Conservation (phyloP, 1,140 invertebrate species). For the Hetaerina americana region DNA sequence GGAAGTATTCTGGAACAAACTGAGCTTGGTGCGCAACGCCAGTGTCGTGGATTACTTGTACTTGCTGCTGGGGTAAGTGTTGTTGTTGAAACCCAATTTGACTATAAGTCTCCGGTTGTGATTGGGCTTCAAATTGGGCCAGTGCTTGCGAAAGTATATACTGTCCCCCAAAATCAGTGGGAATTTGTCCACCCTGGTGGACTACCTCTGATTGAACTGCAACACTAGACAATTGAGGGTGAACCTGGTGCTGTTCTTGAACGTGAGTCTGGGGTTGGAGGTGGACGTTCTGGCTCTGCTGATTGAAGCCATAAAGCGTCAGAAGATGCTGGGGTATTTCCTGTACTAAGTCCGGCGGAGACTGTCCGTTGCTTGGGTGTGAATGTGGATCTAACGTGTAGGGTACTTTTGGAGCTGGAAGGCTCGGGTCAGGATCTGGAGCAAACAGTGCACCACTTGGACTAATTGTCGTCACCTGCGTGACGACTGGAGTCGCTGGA, state of each 20-base stretch:
- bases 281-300: no score
- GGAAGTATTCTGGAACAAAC: no score
- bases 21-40: no score
- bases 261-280: no score
- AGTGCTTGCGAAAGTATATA: not conserved
- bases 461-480: constrained; percentile 26
- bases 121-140: not conserved
- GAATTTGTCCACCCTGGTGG: not conserved
- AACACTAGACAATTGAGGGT: no score
- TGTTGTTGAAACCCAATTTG: no score
- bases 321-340: not conserved
- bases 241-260: no score
- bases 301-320: not conserved
- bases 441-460: constrained; percentile 24
- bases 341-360: constrained; percentile 18
- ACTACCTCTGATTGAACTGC: no score
- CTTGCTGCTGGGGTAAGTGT: not conserved
- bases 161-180: not conserved
- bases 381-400: constrained; percentile 29
- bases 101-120: not conserved
- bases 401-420: constrained; percentile 28
- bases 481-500: no score
- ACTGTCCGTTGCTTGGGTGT: constrained; percentile 32
- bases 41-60: no score
- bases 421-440: constrained; percentile 33